phyloP scores from a whole-genome alignment of 1,140 invertebrate species.

The Argopecten irradians region DNA sequence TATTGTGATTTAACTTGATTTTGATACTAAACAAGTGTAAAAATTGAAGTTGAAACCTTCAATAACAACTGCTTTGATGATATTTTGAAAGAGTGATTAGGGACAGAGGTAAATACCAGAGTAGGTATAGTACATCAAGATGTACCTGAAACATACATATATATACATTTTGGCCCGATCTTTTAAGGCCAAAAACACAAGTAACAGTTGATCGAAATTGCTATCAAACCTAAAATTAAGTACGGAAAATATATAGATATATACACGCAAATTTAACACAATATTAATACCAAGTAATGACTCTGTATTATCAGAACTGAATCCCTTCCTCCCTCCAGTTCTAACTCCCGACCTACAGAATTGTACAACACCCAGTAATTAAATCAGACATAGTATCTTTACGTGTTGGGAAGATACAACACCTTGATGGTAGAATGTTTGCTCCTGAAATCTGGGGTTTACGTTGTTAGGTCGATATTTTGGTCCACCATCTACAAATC shows the following conservation, averaged over 20 bases:
- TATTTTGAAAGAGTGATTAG: no score
- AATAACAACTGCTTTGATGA: no score
- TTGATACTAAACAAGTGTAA: no score
- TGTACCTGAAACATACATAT: no score
- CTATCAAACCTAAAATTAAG: background rate
- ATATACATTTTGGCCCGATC: no score
- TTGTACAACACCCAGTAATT: conserved; percentile 28
- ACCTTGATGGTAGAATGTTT: conserved; percentile 47
- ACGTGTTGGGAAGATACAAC: conserved; percentile 33
- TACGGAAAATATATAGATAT: background rate
- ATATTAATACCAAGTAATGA: background rate
- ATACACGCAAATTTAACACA: background rate
- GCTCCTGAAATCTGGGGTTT: conserved; percentile 50
- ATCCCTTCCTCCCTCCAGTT: background rate
- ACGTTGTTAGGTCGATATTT: conserved; percentile 56
- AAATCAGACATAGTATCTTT: background rate
- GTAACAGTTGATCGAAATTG: background rate
- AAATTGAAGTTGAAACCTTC: no score
- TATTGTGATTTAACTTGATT: no score
- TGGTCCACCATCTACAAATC: conserved; percentile 53
- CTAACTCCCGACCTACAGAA: conserved; percentile 29
- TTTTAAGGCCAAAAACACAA: background rate
- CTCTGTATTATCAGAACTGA: background rate
- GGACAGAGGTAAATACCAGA: no score
- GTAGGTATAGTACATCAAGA: no score